Percentiles rank a stretch among this genome's conserved stretches.
phyloP scores from a whole-genome alignment of 2,888 invertebrate genomes.

The Hydraecia micacea region DNA sequence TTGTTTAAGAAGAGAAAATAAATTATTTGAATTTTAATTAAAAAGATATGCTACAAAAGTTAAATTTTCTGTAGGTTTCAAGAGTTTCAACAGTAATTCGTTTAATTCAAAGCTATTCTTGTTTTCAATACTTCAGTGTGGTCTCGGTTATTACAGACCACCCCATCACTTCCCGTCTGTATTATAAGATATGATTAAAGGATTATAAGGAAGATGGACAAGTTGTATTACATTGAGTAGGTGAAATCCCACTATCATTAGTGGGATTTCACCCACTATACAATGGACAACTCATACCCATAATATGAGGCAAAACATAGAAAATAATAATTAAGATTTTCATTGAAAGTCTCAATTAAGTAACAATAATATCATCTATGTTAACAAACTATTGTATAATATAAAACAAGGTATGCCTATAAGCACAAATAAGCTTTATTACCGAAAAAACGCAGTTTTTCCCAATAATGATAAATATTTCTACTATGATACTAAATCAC shows the following conservation, averaged over 20 bases:
- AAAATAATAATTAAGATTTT: no score
- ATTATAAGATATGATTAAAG: constrained; percentile 1
- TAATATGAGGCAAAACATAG: no score
- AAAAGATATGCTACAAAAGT: background rate
- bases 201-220: constrained; percentile 12
- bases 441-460: background rate
- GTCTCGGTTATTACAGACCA: background rate
- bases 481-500: background rate
- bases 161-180: background rate
- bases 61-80: background rate
- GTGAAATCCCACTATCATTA: background rate
- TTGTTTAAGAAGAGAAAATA: no score
- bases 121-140: background rate
- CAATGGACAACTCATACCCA: background rate
- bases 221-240: background rate
- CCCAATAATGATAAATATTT: background rate
- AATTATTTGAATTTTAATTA: no score
- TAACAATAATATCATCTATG: no score
- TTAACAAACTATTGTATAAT: background rate
- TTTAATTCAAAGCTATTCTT: background rate
- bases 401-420: no score
- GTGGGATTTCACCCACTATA: no score
- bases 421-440: background rate
- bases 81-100: background rate
- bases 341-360: no score